Evolutionary conservation across 2,797 vertebrate species (phyloP), one percentile per base, ranked within the genome.

Genomic region (Podarcis siculus): DNA sequence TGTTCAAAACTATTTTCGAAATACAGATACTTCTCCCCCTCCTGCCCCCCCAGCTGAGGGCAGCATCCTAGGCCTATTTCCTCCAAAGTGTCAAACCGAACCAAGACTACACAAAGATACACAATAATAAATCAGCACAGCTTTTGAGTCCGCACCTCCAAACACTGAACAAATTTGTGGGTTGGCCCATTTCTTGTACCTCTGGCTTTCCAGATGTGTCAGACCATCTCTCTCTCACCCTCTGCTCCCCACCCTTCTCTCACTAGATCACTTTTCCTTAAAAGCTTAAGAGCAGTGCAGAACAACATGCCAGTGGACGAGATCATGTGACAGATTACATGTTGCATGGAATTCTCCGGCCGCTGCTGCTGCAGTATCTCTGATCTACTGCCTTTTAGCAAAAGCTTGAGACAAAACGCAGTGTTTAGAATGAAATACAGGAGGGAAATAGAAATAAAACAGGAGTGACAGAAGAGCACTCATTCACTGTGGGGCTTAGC

Each of bases 381-480:
- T 39, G 13, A 32, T 55, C 35, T 75, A 27, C 15, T 86, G 75
- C 15, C 64, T 67, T 21, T 92, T 87, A 91, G 79, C 32, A 73
- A 58, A 90, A 86, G 37, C n/a, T 78, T 58, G 87, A 88, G 85
- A 72, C 32, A 91, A 89, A 84, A 92, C 88, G 87, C 0, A 87
- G 55, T 87, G 9, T 73, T 88, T 67, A 8, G 84, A 83, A 90
- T 91, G 45, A 93, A 94, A 79, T 73, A 85, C 2, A 91, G 81
- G 21, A 1, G 78, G 64, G 35, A 85, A 85, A 10, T 8, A 10
- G 55, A 88, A 91, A 92, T 81, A 79, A 0, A 61, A 91, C n/a
- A 78, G 77, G 94, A 91, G 72, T 19, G 64, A 73, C 25, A 89
- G 35, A 19, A 95, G 77, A 91, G 92, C 84, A 5, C 85, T 81